Evolutionary conservation across 2,113 vertebrate species (phyloP), one percentile per base, ranked within the genome.

Genomic region (Sebastes schlegelii): DNA sequence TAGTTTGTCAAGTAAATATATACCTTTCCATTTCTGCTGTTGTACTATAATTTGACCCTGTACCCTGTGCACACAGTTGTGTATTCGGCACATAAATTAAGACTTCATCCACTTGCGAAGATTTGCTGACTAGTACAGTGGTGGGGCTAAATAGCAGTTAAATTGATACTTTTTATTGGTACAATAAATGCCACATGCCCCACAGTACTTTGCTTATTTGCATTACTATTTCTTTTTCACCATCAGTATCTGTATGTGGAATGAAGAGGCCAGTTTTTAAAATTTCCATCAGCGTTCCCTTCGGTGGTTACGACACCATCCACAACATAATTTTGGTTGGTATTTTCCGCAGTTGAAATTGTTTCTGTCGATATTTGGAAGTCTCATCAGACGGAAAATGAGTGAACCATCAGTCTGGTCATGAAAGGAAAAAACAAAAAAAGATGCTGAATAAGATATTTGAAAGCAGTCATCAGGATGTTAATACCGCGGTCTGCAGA

Each of bases 391-490:
- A 8, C 2, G 66, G 40, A 78, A 81, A 86, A 77, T 51, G 82
- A 75, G 58, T 14, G 1, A 17, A 6, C 67, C 78, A 77, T 77
- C 49, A 58, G 74, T 85, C 63, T 63, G 79, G 73, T 78, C 70
- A 83, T 46, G 43, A 83, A 63, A 42, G 42, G 51, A 73, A 70
- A 82, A 83, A 76, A 68, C 6, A 65, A 61, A 86, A 86, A 91
- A 90, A 83, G 66, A 63, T 54, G 87, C 82, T 90, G 90, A 91
- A 61, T 64, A 46, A 64, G 60, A 71, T 10, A 21, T 77, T 67
- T 76, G 80, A 64, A 65, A 62, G 61, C 42, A 58, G 73, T 55
- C 65, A 14, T 79, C 49, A 43, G 66, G 77, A 86, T 46, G 79
- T 79, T 88, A 58, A 80, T 55, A 13, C 65, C 8, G 83, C 4